Conservation (phyloP, 2,888 invertebrate species). For the Magallana nippona region DNA sequence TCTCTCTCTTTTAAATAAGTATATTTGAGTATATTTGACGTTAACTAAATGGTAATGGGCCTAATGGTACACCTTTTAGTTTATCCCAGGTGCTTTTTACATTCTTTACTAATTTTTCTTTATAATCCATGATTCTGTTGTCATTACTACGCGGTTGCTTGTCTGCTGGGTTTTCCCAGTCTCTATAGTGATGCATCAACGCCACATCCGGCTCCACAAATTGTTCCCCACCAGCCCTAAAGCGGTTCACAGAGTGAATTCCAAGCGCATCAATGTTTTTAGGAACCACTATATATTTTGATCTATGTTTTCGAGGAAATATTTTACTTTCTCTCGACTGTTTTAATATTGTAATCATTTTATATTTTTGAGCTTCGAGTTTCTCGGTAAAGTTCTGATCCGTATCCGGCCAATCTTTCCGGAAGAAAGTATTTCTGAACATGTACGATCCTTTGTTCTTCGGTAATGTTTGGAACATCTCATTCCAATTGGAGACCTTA, state of each 20-base stretch:
- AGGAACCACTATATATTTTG: slow-evolving; percentile 69
- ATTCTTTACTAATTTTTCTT: slow-evolving; percentile 40
- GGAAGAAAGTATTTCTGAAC: slow-evolving; percentile 66
- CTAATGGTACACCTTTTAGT: slow-evolving; percentile 44
- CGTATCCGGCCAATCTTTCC: slow-evolving; percentile 66
- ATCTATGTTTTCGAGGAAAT: slow-evolving; percentile 55
- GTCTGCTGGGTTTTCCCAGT: slow-evolving; percentile 61
- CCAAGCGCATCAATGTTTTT: slow-evolving; percentile 58
- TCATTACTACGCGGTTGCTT: slow-evolving; percentile 30
- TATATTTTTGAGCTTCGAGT: slow-evolving; percentile 55
- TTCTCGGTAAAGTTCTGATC: slow-evolving; percentile 50
- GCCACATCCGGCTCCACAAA: slow-evolving; percentile 51
- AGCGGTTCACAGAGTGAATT: slow-evolving; percentile 65
- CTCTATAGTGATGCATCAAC: slow-evolving; percentile 69
- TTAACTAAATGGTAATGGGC: slow-evolving; percentile 36
- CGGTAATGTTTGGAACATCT: slow-evolving; percentile 53
- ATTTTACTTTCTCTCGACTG: slow-evolving; percentile 59
- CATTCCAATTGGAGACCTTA: slow-evolving; percentile 59
- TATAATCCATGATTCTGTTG: slow-evolving; percentile 37
- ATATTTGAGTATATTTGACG: background rate
- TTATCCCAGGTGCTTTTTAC: slow-evolving; percentile 32
- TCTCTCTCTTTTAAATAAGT: background rate
- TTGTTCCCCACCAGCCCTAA: slow-evolving; percentile 36
- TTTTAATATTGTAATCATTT: slow-evolving; percentile 64
- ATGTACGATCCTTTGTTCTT: slow-evolving; percentile 47